phyloP scores from a whole-genome alignment of 2,797 vertebrate species.

The Gadopsis bispinosus region DNA sequence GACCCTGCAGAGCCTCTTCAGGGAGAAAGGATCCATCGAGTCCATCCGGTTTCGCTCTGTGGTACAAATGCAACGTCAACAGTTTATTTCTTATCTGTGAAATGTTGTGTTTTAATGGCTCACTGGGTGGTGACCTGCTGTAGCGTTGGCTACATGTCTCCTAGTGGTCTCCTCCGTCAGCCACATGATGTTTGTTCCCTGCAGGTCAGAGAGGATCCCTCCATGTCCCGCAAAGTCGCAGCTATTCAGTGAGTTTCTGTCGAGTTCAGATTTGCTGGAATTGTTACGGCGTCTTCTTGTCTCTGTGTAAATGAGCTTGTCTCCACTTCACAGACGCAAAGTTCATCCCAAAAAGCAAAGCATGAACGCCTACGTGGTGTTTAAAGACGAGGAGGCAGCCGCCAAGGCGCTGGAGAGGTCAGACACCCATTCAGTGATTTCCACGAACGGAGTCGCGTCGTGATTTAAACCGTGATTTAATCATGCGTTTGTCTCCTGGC shows the following conservation, averaged over 20 bases:
- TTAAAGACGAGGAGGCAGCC: constrained; percentile 86
- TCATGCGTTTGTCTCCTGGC: constrained; percentile 10
- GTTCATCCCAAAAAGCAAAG: constrained; percentile 89
- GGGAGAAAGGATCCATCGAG: constrained; percentile 89
- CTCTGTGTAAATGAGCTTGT: neutral
- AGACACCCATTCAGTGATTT: neutral
- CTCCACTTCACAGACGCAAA: constrained; percentile 84
- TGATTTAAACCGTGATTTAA: neutral
- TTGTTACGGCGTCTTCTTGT: neutral
- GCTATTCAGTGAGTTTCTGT: constrained; percentile 85
- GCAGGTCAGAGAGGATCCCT: constrained; percentile 91
- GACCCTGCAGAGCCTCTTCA: constrained; percentile 89
- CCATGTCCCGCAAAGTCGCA: constrained; percentile 89
- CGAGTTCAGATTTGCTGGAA: neutral
- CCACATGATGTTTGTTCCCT: constrained; percentile 37
- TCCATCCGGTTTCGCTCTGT: constrained; percentile 93
- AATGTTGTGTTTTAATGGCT: too few relatives aligned
- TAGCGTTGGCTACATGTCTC: too few relatives aligned
- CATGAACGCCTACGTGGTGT: constrained; percentile 95
- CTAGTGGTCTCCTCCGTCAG: neutral
- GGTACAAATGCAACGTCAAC: constrained; percentile 79
- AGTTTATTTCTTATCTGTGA: too few relatives aligned
- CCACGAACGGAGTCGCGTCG: too few relatives aligned
- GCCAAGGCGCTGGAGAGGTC: constrained; percentile 87
- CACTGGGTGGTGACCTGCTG: too few relatives aligned